A percentile compares a stretch with the other conserved stretches of the same genome.
Conservation (phyloP, 1,140 invertebrate genomes). For the Drosophila simulans region DNA sequence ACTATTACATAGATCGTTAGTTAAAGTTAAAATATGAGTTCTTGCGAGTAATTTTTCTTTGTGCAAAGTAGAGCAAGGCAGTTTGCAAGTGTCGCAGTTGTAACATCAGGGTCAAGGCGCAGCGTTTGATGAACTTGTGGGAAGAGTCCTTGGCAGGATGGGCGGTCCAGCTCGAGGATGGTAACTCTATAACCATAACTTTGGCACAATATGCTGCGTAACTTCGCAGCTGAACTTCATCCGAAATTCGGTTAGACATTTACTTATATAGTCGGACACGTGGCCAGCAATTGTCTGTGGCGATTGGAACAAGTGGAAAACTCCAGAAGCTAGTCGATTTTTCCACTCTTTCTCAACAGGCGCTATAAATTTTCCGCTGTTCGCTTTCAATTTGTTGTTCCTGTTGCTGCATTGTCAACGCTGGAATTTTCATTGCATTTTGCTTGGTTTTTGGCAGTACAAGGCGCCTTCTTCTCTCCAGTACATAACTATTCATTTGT, state of each 20-base stretch:
- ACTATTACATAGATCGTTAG: neutral
- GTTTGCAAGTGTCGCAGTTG: conserved; percentile 35
- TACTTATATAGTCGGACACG: conserved; percentile 63
- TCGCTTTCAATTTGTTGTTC: conserved; percentile 57
- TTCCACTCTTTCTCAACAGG: conserved; percentile 12
- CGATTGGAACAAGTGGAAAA: conserved; percentile 49
- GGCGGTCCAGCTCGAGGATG: neutral
- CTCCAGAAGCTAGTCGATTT: conserved; percentile 38
- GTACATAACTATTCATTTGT: conserved; percentile 36
- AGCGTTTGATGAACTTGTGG: conserved; percentile 65
- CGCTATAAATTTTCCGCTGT: conserved; percentile 55
- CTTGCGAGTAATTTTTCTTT: neutral
- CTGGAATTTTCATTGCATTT: conserved; percentile 30
- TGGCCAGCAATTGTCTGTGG: conserved; percentile 63
- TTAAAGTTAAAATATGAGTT: neutral
- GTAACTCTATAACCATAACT: conserved; percentile 58
- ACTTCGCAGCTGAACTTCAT: conserved; percentile 56
- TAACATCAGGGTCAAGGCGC: conserved; percentile 60
- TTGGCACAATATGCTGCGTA: conserved; percentile 62
- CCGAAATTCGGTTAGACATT: conserved; percentile 34
- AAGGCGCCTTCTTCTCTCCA: neutral
- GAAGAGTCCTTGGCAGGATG: conserved; percentile 27
- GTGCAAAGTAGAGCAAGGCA: conserved; percentile 1
- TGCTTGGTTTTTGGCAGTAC: conserved; percentile 2
- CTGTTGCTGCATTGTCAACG: conserved; percentile 16